Percentiles rank a stretch among this genome's conserved stretches.
These are phyloP conservation scores for Drosophila atripex DNA, from an alignment of 2,888 invertebrate genomes.

Conservation along the genomic window DNA sequence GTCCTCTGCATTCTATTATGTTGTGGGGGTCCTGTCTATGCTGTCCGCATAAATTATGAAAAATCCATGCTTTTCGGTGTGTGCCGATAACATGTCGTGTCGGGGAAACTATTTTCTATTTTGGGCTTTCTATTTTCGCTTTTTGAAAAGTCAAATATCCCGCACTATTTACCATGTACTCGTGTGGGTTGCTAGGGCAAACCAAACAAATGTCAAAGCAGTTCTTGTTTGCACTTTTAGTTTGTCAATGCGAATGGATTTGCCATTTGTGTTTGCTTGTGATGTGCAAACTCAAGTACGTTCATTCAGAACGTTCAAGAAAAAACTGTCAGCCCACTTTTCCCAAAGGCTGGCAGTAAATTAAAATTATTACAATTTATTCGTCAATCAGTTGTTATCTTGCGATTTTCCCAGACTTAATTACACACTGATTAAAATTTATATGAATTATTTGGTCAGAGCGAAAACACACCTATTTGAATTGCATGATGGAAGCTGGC, in stretches of 20 bases:
- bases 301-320: background rate
- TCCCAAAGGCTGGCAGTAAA: background rate
- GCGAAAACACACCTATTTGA: slow-evolving; percentile 13
- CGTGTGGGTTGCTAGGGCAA: slow-evolving; percentile 42
- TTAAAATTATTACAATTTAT: background rate
- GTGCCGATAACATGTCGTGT: slow-evolving; percentile 29
- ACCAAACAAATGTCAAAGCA: slow-evolving; percentile 49
- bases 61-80: slow-evolving; percentile 14
- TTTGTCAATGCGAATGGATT: slow-evolving; percentile 34
- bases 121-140: slow-evolving; percentile 9
- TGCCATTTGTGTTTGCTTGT: slow-evolving; percentile 25
- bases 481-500: slow-evolving; percentile 20
- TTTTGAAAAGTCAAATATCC: slow-evolving; percentile 38
- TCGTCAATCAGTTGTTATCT: background rate
- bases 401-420: slow-evolving; percentile 8
- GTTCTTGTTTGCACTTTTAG: slow-evolving; percentile 44
- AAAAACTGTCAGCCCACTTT: background rate
- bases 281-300: slow-evolving; percentile 8
- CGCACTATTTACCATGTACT: slow-evolving; percentile 48
- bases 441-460: slow-evolving; percentile 25
- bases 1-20: slow-evolving; percentile 23
- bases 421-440: slow-evolving; percentile 45
- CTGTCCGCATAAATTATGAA: slow-evolving; percentile 43
- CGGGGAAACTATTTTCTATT: slow-evolving; percentile 24
- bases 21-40: slow-evolving; percentile 17